Conservation (phyloP, 2,797 vertebrate species). For the Fringilla coelebs region DNA sequence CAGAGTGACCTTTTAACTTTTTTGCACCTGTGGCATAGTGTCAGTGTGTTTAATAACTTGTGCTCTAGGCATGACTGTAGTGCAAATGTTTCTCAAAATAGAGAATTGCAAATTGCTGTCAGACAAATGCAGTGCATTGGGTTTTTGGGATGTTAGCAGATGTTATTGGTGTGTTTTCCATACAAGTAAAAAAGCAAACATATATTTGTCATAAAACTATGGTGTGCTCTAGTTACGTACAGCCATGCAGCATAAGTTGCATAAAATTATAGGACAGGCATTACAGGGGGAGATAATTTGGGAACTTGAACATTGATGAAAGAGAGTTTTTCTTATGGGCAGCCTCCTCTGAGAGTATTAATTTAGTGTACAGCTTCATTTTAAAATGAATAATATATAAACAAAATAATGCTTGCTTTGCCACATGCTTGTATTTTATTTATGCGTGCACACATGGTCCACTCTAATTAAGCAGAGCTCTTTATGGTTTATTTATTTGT, state of each 20-base stretch:
- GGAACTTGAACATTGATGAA: not conserved
- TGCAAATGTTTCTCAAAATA: not conserved
- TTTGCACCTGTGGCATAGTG: not conserved
- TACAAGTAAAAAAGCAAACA: not conserved
- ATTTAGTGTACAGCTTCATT: not conserved
- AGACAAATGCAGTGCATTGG: not conserved
- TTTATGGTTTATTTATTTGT: slow-evolving; percentile 54
- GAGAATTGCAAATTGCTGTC: not conserved
- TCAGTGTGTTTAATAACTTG: not conserved
- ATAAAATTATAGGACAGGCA: not conserved
- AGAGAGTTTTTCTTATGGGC: not conserved
- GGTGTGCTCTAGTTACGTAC: not conserved
- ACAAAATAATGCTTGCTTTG: not conserved
- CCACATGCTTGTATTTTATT: slow-evolving; percentile 21
- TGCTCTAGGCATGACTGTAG: not conserved
- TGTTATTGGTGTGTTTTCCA: not conserved
- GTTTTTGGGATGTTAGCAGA: not conserved
- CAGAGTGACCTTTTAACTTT: not conserved
- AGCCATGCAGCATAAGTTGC: not conserved
- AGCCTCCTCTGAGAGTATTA: slow-evolving; percentile 1
- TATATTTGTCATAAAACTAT: not conserved
- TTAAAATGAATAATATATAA: slow-evolving; percentile 48
- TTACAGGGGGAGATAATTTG: not conserved
- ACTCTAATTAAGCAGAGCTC: slow-evolving; percentile 46
- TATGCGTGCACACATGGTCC: not conserved